These are phyloP conservation scores for Volucella inflata DNA, from an alignment of 2,888 invertebrate species.

Conservation along the genomic window DNA sequence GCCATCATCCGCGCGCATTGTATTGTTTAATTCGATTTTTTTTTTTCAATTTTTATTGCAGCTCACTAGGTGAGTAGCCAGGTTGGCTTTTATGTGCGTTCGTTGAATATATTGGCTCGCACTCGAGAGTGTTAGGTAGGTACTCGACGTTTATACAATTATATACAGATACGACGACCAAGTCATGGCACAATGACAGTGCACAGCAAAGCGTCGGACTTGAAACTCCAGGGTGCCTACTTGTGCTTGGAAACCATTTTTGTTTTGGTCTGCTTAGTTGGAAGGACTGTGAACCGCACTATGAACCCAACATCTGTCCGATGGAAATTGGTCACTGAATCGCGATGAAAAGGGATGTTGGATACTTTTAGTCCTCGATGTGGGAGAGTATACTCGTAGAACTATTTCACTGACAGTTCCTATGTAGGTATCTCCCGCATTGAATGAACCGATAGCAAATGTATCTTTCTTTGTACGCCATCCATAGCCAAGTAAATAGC, in stretches of 20 bases:
- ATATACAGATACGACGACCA: conserved; percentile 15
- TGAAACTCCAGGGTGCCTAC: conserved; percentile 64
- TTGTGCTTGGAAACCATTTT: conserved; percentile 64
- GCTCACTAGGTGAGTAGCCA: conserved; percentile 58
- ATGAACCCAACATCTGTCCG: conserved; percentile 60
- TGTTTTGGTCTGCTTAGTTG: conserved; percentile 33
- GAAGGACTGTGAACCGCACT: conserved; percentile 15
- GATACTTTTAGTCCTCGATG: conserved; percentile 13
- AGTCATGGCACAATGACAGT: not conserved
- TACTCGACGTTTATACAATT: not conserved
- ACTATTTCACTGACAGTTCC: conserved; percentile 64
- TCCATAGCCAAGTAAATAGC: not conserved
- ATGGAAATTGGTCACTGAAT: conserved; percentile 53
- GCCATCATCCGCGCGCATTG: conserved; percentile 68
- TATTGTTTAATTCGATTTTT: conserved; percentile 73
- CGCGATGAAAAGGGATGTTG: not conserved
- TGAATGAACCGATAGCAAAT: conserved; percentile 35
- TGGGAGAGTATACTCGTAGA: conserved; percentile 29
- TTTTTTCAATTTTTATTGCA: conserved; percentile 47
- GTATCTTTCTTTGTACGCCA: conserved; percentile 29
- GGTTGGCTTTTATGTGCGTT: conserved; percentile 74
- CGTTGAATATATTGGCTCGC: conserved; percentile 56
- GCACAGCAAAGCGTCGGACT: conserved; percentile 15
- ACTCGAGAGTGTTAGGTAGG: conserved; percentile 67
- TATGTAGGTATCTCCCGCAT: not conserved